Base-by-base conservation (phyloP, 2,888 invertebrate species). In the Epinotia demarniana region DNA sequence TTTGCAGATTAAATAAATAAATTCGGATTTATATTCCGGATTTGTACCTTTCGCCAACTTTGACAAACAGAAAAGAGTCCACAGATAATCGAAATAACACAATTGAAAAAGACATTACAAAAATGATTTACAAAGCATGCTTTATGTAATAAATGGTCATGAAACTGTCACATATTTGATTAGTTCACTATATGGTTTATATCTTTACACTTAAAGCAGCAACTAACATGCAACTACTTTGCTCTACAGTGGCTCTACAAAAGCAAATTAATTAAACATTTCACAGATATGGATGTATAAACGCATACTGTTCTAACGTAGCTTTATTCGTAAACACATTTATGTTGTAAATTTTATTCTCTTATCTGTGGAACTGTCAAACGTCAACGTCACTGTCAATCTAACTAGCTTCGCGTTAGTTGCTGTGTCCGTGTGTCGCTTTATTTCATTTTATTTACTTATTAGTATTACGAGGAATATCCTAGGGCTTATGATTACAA, bases 31-130 rank as follows among this genome's bases (percentile, higher is more conserved):
- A 70, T 77, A 19, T 64, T 63, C 46, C 73, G 73, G 80, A 81
- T 80, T 80, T 79, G 77, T 87, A 88, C 87, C 88, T 87, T 83
- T 81, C 79, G 82, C 84, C 79, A 83, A 82, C 83, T 87, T 85
- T 87, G 87, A 87, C 86, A 87, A 84, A 78, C 79, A 79, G 85
- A 87, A 86, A 86, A 85, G 84, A 80, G 78, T 18, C 78, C 79
- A 79, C 77, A 77, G 75, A 76, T 73, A 76, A 73, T 18, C 58
- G 33, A 70, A 70, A 57, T 57, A 61, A 70, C 46, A 75, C 66
- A 75, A 60, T 66, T 53, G 66, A 39, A 23, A 27, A 33, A 64
- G 74, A 74, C 74, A 74, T 63, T 58, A 58, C 8, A 19, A 43
- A 55, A 49, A 9, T 16, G 16, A 46, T 74, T 74, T 57, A 39